Conservation (phyloP, 2,888 invertebrate species). For the Caradrina kadenii region DNA sequence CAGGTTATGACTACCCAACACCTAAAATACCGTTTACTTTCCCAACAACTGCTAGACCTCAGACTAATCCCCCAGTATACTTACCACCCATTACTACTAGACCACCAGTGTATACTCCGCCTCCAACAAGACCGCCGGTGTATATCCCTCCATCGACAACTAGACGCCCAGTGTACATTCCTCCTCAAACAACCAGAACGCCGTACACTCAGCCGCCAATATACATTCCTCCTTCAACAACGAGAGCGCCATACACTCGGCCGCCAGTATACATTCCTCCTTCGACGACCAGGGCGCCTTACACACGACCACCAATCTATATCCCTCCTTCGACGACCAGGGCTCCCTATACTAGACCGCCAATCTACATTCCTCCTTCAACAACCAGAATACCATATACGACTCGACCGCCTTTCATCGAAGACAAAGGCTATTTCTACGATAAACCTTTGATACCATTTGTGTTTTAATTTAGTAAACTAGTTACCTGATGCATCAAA, state of each 20-base stretch:
- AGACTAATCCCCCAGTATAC: slow-evolving; percentile 23
- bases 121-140: slow-evolving; percentile 57
- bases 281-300: background rate
- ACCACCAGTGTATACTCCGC: slow-evolving; percentile 63
- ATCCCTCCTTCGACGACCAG: slow-evolving; percentile 21
- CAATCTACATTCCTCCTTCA: slow-evolving; percentile 53
- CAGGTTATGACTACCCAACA: slow-evolving; percentile 76
- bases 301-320: slow-evolving; percentile 34
- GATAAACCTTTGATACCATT: slow-evolving; percentile 86
- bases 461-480: slow-evolving; percentile 78
- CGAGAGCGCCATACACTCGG: slow-evolving; percentile 66
- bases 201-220: slow-evolving; percentile 64
- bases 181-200: slow-evolving; percentile 27
- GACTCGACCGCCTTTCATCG: slow-evolving; percentile 81
- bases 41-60: slow-evolving; percentile 63
- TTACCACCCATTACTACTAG: slow-evolving; percentile 56
- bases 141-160: slow-evolving; percentile 26
- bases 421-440: slow-evolving; percentile 85
- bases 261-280: slow-evolving; percentile 42
- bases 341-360: slow-evolving; percentile 9
- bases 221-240: slow-evolving; percentile 48
- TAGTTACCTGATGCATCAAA: slow-evolving; percentile 60
- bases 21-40: slow-evolving; percentile 75
- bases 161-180: slow-evolving; percentile 19
- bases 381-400: slow-evolving; percentile 70